Evolutionary conservation across 2,888 invertebrate species (phyloP), one percentile per base, ranked within the genome.

Genomic region (Trimorus sp.): DNA sequence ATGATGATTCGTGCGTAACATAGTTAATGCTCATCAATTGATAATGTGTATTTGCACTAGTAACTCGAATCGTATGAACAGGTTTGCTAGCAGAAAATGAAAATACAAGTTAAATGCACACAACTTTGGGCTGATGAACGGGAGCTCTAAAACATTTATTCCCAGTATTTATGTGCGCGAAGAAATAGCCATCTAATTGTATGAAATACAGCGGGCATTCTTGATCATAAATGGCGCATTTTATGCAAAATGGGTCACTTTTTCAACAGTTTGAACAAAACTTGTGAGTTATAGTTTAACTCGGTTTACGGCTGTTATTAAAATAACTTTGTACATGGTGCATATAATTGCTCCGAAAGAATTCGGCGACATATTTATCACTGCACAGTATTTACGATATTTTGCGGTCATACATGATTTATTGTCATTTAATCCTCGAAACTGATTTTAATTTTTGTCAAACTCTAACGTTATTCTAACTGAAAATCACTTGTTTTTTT

Each of bases 181-280:
- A 76, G 76, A 76, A 76, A 76, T 68, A 69, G 68, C 62, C 48
- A 76, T 69, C 76, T 68, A 76, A 76, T 69, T 76, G 60, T 62
- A 69, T 56, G 54, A 69, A 69, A 68, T 62, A 62, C 68, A 68
- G 68, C 68, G 37, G 45, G 36, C 75, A 66, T 60, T 49, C 66
- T 59, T 66, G 75, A 75, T 75, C 75, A 66, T 75, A 75, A 75
- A 75, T 76, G 68, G 68, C 40, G 62, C 68, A 56, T 76, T 76
- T 76, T 69, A 76, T 76, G 76, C 62, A 76, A 76, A 76, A 76
- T 76, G 68, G 76, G 76, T 69, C 76, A 76, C 68, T 76, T 76
- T 76, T 76, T 76, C 68, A 68, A 68, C 68, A 56, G 62, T 62
- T 76, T 69, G 54, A 76, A 76, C 76, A 49, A 68, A 68, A 60